Evolutionary conservation across 2,113 vertebrate species (phyloP), one percentile per base, ranked within the genome.

Genomic region (Hassar affinis): DNA sequence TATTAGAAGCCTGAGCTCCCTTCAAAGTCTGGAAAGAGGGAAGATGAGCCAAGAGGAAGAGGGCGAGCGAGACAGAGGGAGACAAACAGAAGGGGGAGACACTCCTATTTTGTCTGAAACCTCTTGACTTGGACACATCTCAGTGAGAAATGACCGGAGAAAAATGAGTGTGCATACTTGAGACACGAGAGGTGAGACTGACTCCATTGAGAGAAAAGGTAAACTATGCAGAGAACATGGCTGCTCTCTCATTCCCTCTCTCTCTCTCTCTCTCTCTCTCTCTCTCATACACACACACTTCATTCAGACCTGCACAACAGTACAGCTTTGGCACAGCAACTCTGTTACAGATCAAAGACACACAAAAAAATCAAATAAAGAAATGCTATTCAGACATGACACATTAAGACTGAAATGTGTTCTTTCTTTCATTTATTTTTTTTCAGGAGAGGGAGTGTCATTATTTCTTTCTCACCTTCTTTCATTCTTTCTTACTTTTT

Each of bases 11-110:
- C 81, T 80, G 85, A 85, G 85, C 83, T 89, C 76, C 80, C 85
- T 89, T 89, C 81, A 85, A 87, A 86, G 85, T 84, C 81, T 87
- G 86, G 88, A 89, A 89, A 89, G 85, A 87, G 52, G 20, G 61
- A 85, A 81, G 85, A 88, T 78, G 85, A 79, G 87, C 87, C 84
- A 88, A 83, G 80, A 81, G 85, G 83, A 86, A 88, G 85, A 80
- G 86, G 61, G 56, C 5, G 64, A 81, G 72, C 52, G 80, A 80
- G 85, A 85, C 83, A 68, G 80, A 84, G 64, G 42, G 77, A 83
- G 86, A 84, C 57, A 81, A 85, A 85, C 83, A 86, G 79, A 69
- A 74, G 81, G 74, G 74, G 81, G 86, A 85, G 84, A 85, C 85
- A 87, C 78, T 85, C 78, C 81, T 87, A 81, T 85, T 87, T 72